Base-by-base conservation (phyloP, 2,113 vertebrate genomes). In the Shinisaurus crocodilurus region DNA sequence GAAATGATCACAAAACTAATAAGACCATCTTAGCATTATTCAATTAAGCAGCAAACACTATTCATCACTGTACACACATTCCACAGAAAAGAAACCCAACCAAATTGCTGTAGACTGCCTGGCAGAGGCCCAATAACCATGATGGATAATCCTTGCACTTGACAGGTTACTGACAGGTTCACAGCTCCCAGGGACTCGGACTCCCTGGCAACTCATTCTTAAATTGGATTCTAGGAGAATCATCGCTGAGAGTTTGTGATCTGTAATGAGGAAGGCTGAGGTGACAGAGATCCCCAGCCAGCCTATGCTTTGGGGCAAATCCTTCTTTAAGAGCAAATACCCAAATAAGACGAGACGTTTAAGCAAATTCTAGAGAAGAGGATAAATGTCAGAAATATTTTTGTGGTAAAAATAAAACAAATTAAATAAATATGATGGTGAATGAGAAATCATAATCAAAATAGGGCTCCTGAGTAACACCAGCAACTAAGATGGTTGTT, bases 11-110 rank as follows among this genome's bases (percentile, higher is more conserved):
- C 92, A 90, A 92, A 92, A 45, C 88, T 94, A 95, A 95, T 95
- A 93, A 96, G 95, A 95, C 75, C 92, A 91, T 92, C 95, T 96
- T 96, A 96, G 93, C 95, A 93, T 94, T 95, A 96, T 96, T 93
- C 93, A 93, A 94, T 95, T 95, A 95, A 93, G 88, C 90, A 93
- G 95, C 91, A 94, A 95, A 93, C 81, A 87, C 92, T 94, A 94
- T 95, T 96, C 91, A 94, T 95, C 93, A 95, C 92, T 94, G 87
- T 93, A 95, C 93, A 95, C 60, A 92, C 92, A 89, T 95, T 96
- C 94, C 92, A 84, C 83, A 86, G 89, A 93, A 90, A 92, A 93
- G 92, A 94, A 95, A 93, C 90, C 93, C 93, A 92, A 85, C 92
- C 3, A 1, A 92, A 95, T 94, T 94, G 93, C 93, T 95, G 93